phyloP scores from a whole-genome alignment of 2,113 vertebrate species.

The Accipiter virgatus region DNA sequence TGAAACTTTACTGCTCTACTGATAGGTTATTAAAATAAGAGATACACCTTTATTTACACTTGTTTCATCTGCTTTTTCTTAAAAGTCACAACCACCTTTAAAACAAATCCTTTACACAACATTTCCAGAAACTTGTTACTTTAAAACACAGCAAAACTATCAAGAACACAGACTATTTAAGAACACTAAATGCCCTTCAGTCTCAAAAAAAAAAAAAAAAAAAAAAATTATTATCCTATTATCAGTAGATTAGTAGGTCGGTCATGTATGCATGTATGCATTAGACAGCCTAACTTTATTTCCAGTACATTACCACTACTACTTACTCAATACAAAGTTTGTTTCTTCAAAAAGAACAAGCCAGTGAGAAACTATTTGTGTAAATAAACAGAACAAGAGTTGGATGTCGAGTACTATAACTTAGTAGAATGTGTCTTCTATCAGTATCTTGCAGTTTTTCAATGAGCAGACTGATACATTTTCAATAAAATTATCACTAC shows the following conservation, averaged over 20 bases:
- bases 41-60: background rate
- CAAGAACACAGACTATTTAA: background rate
- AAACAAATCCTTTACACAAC: background rate
- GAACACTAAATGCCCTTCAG: background rate
- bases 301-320: background rate
- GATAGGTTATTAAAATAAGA: background rate
- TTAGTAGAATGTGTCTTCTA: background rate
- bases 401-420: background rate
- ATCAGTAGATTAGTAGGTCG: background rate
- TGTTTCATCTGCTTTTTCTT: background rate
- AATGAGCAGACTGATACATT: background rate
- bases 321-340: background rate
- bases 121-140: background rate
- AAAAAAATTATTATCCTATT: background rate
- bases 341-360: background rate
- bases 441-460: background rate
- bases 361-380: background rate
- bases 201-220: background rate
- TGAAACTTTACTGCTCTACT: background rate
- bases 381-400: background rate
- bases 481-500: background rate
- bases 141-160: background rate
- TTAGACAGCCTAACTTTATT: background rate
- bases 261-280: background rate
- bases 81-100: background rate